These are phyloP conservation scores for Uromys caudimaculatus DNA, from an alignment of 2,797 vertebrate species.

Conservation along the genomic window DNA sequence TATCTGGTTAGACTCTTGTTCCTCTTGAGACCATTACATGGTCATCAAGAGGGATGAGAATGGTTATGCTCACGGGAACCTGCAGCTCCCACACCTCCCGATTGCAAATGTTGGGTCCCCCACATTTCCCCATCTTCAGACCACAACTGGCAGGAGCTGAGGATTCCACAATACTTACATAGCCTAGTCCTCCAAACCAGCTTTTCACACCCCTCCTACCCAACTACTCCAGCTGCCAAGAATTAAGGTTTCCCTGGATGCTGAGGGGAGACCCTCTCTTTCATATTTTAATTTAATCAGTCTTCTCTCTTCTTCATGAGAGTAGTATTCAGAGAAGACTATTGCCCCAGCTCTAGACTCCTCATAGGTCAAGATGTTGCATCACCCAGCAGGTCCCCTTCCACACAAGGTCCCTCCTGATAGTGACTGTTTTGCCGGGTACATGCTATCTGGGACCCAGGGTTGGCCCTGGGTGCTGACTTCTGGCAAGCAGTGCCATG, in stretches of 20 bases:
- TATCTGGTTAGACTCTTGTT: neutral
- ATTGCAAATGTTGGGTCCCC: neutral
- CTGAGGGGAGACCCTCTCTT: neutral
- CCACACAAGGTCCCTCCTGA: no score
- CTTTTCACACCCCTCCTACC: neutral
- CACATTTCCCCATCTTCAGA: neutral
- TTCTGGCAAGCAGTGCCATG: neutral
- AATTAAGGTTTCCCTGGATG: neutral
- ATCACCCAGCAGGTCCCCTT: no score
- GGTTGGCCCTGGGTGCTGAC: no score
- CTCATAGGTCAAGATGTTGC: neutral
- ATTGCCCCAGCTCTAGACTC: neutral
- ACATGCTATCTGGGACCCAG: neutral
- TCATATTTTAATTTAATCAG: neutral
- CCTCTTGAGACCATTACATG: no score
- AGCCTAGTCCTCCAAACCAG: neutral
- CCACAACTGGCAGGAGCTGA: neutral
- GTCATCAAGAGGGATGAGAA: neutral
- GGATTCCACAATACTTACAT: no score
- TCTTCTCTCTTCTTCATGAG: neutral
- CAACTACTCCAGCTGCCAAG: neutral
- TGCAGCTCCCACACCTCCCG: neutral
- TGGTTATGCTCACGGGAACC: neutral
- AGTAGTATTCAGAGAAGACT: neutral
- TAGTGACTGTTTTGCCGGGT: rapidly evolving